Base-by-base conservation (phyloP, 2,113 vertebrate genomes). In the Xenopus laevis region DNA sequence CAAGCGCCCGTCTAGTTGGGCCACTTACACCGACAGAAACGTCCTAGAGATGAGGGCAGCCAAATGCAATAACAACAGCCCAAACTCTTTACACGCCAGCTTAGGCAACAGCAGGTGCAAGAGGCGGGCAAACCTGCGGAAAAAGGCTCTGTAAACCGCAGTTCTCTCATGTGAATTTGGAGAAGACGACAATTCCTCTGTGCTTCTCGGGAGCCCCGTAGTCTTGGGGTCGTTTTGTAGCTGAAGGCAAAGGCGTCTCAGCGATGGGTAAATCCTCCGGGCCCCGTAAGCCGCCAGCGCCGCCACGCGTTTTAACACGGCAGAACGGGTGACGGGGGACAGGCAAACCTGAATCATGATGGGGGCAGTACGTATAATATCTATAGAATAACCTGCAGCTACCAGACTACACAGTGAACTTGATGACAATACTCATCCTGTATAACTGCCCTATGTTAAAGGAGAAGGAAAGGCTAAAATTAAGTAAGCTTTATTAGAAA, bases 1-100 rank as follows among this genome's bases (percentile, higher is more conserved):
- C 62, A 88, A 81, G 50, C 68, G 80, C 33, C 94, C 95, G 0
- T 96, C 94, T 73, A 96, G 83, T 66, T 87, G 79, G 62, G 94
- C 94, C 0, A 96, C 93, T 0, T 96, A 96, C 18, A 96, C 91
- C 0, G 95, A 96, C 57, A 96, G 87, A 83, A 96, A 96, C 13
- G 94, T 96, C 60, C 95, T 86, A 68, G 91, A 90, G 72, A 93
- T 88, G 62, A 96, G 87, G 16, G 94, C 89, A 0, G 91, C 62
- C n/a, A n/a, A n/a, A n/a, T n/a, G n/a, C n/a, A n/a, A n/a, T n/a
- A n/a, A n/a, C n/a, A n/a, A n/a, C n/a, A 0, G 94, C 2, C 85
- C 90, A 0, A 93, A 77, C 79, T 96, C 93, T 23, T 86, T 91
- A 86, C 93, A 90, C 65, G 95, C 82, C 46, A 92, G 72, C 74